phyloP scores from a whole-genome alignment of 2,888 invertebrate species.

The Drosophila nigritarsus region DNA sequence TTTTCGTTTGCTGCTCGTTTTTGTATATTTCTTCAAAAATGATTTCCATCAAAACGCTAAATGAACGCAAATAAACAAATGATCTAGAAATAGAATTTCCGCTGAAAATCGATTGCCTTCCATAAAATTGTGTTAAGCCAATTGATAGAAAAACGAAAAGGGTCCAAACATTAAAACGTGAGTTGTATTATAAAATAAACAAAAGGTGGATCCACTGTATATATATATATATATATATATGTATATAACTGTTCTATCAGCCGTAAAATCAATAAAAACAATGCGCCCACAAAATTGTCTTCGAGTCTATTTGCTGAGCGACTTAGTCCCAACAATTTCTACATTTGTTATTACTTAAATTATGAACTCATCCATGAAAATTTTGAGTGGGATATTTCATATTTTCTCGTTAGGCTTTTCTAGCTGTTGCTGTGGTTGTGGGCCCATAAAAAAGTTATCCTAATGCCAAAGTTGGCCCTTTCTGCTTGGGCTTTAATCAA shows the following conservation, averaged over 20 bases:
- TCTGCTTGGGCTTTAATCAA: slow-evolving; percentile 68
- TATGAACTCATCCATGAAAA: slow-evolving; percentile 58
- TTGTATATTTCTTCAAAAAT: slow-evolving; percentile 55
- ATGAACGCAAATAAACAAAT: slow-evolving; percentile 69
- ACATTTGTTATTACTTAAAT: slow-evolving; percentile 63
- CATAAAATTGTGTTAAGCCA: slow-evolving; percentile 45
- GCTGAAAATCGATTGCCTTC: slow-evolving; percentile 58
- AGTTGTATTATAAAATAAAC: slow-evolving; percentile 53
- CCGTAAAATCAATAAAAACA: slow-evolving; percentile 61
- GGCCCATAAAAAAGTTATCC: slow-evolving; percentile 49
- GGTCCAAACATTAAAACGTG: slow-evolving; percentile 55
- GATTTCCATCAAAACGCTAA: slow-evolving; percentile 70
- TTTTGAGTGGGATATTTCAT: slow-evolving; percentile 7
- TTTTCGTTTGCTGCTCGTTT: slow-evolving; percentile 30
- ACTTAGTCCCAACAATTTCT: slow-evolving; percentile 27
- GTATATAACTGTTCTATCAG: slow-evolving; percentile 2
- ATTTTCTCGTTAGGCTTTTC: slow-evolving; percentile 5
- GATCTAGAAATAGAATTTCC: slow-evolving; percentile 64
- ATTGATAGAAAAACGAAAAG: slow-evolving; percentile 53
- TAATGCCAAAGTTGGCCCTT: slow-evolving; percentile 44
- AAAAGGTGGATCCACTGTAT: slow-evolving; percentile 20
- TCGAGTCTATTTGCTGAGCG: slow-evolving; percentile 28
- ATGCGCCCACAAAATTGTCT: slow-evolving; percentile 57
- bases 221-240: neutral
- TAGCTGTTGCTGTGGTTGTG: neutral